phyloP scores from a whole-genome alignment of 2,797 vertebrate species.

The Galago senegalensis region DNA sequence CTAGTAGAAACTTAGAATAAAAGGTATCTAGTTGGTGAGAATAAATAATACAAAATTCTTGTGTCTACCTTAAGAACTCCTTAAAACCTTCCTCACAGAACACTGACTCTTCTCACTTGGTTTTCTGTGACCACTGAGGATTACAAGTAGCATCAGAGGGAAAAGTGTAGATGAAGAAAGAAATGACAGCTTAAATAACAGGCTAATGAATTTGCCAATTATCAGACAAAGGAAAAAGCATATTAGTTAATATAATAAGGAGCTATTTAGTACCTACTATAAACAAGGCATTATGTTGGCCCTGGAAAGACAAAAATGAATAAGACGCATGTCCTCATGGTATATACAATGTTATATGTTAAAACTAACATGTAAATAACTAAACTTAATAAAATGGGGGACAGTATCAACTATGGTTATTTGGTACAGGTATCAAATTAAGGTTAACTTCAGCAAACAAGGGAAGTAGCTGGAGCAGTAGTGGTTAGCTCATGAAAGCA shows the following conservation, averaged over 20 bases:
- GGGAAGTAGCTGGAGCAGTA: not conserved
- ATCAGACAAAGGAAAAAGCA: not conserved
- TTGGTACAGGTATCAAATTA: not conserved
- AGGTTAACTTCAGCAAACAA: not conserved
- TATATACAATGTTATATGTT: not conserved
- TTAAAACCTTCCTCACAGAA: not conserved
- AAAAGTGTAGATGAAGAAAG: not conserved
- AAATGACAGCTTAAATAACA: not conserved
- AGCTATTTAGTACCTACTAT: not conserved
- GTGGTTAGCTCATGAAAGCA: not conserved
- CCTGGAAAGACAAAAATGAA: not conserved
- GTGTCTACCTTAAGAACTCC: not conserved
- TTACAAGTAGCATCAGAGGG: not conserved
- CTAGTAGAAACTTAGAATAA: conserved; percentile 4
- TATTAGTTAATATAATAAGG: not conserved
- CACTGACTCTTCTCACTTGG: not conserved
- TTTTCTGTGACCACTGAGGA: not conserved
- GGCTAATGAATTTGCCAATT: not conserved
- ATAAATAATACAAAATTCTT: not conserved
- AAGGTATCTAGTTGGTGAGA: not conserved
- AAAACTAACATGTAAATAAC: not conserved
- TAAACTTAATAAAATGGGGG: not conserved
- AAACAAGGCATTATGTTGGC: not conserved
- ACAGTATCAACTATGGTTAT: not conserved
- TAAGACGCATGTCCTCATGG: not conserved